phyloP scores from a whole-genome alignment of 2,797 vertebrate genomes.

The Cossypha dichroa region DNA sequence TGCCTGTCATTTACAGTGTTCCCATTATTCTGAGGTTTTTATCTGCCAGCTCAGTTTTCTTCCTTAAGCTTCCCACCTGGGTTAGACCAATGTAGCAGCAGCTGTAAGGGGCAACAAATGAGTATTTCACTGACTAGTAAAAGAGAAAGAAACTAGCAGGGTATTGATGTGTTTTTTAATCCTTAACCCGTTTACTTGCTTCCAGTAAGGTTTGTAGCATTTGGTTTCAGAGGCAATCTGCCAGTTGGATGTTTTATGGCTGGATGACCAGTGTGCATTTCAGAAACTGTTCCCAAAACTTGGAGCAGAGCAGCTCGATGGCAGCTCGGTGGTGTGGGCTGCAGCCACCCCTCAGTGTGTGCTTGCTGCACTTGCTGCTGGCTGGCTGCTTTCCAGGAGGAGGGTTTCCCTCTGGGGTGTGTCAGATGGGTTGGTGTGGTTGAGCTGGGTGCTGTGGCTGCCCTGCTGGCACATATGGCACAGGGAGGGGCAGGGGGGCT shows the following conservation, averaged over 20 bases:
- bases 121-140: not conserved
- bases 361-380: too few relatives aligned
- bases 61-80: not conserved
- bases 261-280: not conserved
- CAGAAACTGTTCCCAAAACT: not conserved
- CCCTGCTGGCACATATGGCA: too few relatives aligned
- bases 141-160: not conserved
- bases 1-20: not conserved
- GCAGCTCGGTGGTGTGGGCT: not conserved
- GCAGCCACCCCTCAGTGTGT: fast-evolving
- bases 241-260: not conserved
- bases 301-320: not conserved
- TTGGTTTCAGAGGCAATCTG: not conserved
- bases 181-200: not conserved
- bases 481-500: too few relatives aligned
- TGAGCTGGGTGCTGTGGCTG: too few relatives aligned
- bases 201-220: not conserved
- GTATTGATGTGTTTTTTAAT: not conserved
- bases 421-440: too few relatives aligned
- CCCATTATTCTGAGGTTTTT: not conserved
- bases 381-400: too few relatives aligned
- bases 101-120: not conserved
- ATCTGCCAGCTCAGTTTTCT: not conserved
- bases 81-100: not conserved
- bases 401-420: too few relatives aligned